Evolutionary conservation across 2,113 vertebrate species (phyloP).

Genomic region (Menura novaehollandiae): DNA sequence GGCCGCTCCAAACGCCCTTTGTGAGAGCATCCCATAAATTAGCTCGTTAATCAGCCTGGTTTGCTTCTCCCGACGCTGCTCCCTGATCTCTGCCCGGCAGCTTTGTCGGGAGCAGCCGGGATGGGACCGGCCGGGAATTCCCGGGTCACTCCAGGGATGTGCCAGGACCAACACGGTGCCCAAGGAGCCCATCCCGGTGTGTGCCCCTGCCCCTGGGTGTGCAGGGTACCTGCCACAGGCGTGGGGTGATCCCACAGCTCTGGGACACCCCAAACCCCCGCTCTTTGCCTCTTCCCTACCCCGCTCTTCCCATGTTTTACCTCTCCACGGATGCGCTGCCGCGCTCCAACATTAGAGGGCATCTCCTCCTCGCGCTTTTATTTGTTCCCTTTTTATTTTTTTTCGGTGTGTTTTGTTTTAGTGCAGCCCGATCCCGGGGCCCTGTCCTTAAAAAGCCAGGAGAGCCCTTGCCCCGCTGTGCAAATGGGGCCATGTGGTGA

Average conservation of each 20-base stretch:
- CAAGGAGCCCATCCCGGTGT: neutral
- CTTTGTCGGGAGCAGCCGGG: neutral
- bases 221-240: neutral
- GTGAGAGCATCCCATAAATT: slow-evolving; percentile 69
- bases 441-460: slow-evolving; percentile 59
- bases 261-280: accelerated
- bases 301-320: accelerated
- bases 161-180: slow-evolving; percentile 32
- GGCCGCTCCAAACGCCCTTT: slow-evolving; percentile 57
- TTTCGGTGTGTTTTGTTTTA: neutral
- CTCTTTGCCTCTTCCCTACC: accelerated
- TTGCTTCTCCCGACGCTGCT: slow-evolving; percentile 26
- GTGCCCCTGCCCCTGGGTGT: accelerated
- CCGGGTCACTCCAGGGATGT: slow-evolving; percentile 23
- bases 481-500: slow-evolving; percentile 28
- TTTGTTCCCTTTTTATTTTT: too few species aligned
- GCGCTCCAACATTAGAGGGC: slow-evolving; percentile 61
- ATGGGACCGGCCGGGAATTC: neutral
- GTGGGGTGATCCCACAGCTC: neutral
- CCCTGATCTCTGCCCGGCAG: slow-evolving; percentile 15
- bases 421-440: slow-evolving; percentile 39
- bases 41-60: slow-evolving; percentile 36
- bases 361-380: slow-evolving; percentile 46
- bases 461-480: slow-evolving; percentile 61
- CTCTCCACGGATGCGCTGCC: neutral